Evolutionary conservation across 2,113 vertebrate species (phyloP).

Genomic region (Dicaeum eximium): DNA sequence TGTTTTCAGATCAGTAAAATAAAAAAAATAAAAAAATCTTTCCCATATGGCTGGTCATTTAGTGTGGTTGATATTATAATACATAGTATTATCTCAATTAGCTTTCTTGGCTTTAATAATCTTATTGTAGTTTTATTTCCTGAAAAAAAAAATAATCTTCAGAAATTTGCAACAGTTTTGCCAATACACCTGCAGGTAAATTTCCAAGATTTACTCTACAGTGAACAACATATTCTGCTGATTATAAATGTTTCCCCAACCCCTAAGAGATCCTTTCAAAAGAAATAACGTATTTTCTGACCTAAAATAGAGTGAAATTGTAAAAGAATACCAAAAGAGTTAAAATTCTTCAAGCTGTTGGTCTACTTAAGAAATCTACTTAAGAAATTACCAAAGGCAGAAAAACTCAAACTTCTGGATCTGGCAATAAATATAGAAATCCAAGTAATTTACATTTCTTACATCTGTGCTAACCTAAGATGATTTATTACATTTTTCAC

Average conservation of each 20-base stretch:
- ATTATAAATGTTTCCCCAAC: neutral
- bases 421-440: neutral
- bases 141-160: neutral
- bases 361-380: neutral
- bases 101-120: neutral
- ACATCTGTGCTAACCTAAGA: neutral
- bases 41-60: neutral
- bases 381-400: neutral
- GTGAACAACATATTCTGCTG: neutral
- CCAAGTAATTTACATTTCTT: neutral
- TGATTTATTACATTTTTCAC: neutral
- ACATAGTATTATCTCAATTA: neutral
- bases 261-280: neutral
- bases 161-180: neutral
- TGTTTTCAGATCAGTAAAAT: neutral
- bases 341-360: neutral
- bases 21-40: neutral
- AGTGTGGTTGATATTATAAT: neutral
- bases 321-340: neutral
- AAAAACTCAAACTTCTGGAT: neutral
- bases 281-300: neutral
- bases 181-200: neutral
- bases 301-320: neutral
- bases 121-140: neutral
- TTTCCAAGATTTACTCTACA: neutral